phyloP scores from a whole-genome alignment of 2,113 vertebrate species.

The Aythya baeri region DNA sequence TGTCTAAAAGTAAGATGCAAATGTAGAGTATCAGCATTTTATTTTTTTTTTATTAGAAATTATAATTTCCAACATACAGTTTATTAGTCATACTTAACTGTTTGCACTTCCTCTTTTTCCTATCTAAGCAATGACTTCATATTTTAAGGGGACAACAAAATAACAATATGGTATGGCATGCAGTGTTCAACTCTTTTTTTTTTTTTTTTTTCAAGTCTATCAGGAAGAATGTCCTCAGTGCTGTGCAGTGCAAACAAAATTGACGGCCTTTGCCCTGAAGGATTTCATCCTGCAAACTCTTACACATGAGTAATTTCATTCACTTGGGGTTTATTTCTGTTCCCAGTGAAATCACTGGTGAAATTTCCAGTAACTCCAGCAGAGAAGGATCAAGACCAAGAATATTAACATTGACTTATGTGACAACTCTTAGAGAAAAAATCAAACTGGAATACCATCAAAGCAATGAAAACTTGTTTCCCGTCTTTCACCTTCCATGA shows the following conservation, averaged over 20 bases:
- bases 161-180: background rate
- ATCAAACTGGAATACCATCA: background rate
- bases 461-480: conserved; percentile 35
- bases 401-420: background rate
- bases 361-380: background rate
- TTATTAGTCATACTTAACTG: background rate
- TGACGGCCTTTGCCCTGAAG: background rate
- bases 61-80: background rate
- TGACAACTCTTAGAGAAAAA: background rate
- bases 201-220: background rate
- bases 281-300: background rate
- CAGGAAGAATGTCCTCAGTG: background rate
- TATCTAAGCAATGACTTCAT: background rate
- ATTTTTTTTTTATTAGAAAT: background rate
- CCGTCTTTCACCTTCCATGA: background rate
- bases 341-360: background rate
- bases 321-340: background rate
- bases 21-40: background rate
- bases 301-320: background rate
- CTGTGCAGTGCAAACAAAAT: background rate
- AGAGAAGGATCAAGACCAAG: background rate
- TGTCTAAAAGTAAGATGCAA: background rate
- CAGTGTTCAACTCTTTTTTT: background rate
- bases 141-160: background rate
- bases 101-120: background rate